Evolutionary conservation across 1,140 invertebrate species (phyloP), one percentile per base, ranked within the genome.

Genomic region (Argopecten irradians): DNA sequence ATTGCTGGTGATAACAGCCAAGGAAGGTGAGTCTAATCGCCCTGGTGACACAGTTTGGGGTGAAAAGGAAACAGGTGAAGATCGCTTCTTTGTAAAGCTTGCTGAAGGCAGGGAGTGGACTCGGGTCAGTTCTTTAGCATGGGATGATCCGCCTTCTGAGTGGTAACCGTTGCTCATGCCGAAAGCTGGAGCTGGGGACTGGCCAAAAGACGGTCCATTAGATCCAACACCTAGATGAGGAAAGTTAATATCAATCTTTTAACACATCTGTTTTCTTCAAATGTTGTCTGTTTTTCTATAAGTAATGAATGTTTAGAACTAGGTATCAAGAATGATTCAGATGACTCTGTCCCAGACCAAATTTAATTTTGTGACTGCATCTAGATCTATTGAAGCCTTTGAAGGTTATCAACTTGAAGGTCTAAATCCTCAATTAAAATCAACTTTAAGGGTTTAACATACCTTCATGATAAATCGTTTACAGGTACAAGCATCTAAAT

Each of bases 1-100:
- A 32, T 89, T 91, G 5, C 85, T 43, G 34, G 87, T 84, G 83
- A 89, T 83, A n/a, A 91, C 90, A 34, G 90, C 87, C 36, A 82
- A 89, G 16, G 89, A 90, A 9, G 88, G 39, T 35, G 90, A 34
- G 39, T 87, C 90, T 43, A 83, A 34, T 82, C 82, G 84, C 14
- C 87, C 33, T 35, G 82, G 36, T 14, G 91, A 35, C 41, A 86
- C 34, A 86, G 89, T 34, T n/a, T 87, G 86, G 36, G 86, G 71
- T 71, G 89, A 43, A 90, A 9, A 87, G 85, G 43, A 90, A 71
- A 85, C 8, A 82, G 86, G 55, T 28, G 55, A 71, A 3, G 55
- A 71, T 71, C 55, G 55, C n/a, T 71, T 71, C 22, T 28, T 71
- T 71, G 55, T 28, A n/a, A 71, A 71, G 55, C 55, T 36, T 2